phyloP scores from a whole-genome alignment of 2,113 vertebrate species.

The Nothocercus nigrocapillus region DNA sequence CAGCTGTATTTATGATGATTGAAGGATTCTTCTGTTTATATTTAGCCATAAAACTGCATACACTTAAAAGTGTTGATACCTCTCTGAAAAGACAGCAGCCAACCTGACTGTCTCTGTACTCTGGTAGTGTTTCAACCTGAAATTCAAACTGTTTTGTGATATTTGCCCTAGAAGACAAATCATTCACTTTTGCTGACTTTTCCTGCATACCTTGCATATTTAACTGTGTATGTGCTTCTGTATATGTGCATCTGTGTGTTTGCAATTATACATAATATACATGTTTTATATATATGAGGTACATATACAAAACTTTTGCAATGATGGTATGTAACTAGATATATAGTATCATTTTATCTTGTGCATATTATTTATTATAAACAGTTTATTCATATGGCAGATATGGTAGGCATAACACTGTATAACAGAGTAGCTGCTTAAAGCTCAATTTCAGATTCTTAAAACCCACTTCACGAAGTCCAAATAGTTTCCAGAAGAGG shows the following conservation, averaged over 20 bases:
- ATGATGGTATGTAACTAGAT: not conserved
- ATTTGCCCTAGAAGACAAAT: not conserved
- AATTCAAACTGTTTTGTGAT: rapidly evolving
- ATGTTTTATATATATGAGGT: not conserved
- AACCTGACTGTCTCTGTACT: not conserved
- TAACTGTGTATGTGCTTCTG: not conserved
- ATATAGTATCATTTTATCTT: not conserved
- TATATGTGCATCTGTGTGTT: too few relatives aligned
- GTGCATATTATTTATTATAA: not conserved
- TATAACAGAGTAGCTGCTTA: not conserved
- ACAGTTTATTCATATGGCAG: not conserved
- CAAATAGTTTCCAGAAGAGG: not conserved
- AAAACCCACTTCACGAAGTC: not conserved
- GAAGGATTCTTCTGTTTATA: constrained; percentile 48
- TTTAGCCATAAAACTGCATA: constrained; percentile 23
- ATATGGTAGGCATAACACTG: not conserved
- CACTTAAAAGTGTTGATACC: not conserved
- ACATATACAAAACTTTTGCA: not conserved
- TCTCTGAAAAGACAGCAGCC: not conserved
- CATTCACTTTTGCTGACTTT: not conserved
- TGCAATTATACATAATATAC: rapidly evolving
- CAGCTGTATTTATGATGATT: constrained; percentile 39
- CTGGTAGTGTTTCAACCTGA: not conserved
- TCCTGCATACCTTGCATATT: not conserved
- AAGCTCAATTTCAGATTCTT: not conserved